These are phyloP conservation scores for Aythya baeri DNA, from an alignment of 2,113 vertebrate genomes.

Conservation along the genomic window DNA sequence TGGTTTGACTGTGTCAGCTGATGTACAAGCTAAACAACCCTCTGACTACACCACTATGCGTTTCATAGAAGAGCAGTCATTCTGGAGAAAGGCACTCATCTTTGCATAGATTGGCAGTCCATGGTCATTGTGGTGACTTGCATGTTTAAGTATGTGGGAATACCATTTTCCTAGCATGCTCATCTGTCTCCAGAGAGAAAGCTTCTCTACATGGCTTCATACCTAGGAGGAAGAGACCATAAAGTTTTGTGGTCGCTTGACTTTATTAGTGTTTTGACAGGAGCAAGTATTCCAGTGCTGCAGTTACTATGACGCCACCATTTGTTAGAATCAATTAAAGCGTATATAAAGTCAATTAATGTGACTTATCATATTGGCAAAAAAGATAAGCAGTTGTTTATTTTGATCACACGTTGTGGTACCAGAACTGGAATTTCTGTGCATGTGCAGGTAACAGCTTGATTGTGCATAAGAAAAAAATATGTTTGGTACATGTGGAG, in stretches of 20 bases:
- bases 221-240: background rate
- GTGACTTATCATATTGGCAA: background rate
- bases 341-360: background rate
- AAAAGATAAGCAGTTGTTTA: background rate
- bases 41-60: background rate
- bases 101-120: background rate
- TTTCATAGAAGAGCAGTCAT: background rate
- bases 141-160: background rate
- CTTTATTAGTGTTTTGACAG: background rate
- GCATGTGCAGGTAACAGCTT: background rate
- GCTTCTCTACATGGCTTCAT: rapidly evolving
- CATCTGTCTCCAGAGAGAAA: background rate
- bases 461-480: background rate
- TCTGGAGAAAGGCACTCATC: background rate
- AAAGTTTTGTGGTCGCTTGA: background rate
- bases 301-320: background rate
- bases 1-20: background rate
- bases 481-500: background rate
- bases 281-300: background rate
- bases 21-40: background rate
- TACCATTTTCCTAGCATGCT: background rate
- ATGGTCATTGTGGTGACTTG: background rate
- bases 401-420: background rate
- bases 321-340: too few species aligned
- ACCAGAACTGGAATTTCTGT: background rate